phyloP scores from a whole-genome alignment of 1,140 invertebrate species.

The Neotoxoptera formosana region DNA sequence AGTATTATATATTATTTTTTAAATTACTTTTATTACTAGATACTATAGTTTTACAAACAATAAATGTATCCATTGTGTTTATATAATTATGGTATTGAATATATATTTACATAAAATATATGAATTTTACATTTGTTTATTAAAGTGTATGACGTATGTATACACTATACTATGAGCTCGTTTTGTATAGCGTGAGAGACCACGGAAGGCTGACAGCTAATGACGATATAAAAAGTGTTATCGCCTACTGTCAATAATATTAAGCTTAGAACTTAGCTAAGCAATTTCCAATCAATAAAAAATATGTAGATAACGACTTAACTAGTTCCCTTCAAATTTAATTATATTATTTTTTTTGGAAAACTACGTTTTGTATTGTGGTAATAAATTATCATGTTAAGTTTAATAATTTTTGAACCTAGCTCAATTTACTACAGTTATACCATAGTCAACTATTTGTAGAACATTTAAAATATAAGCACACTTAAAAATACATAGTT shows the following conservation, averaged over 20 bases:
- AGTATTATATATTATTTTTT: background rate
- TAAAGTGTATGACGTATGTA: background rate
- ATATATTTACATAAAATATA: background rate
- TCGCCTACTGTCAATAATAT: background rate
- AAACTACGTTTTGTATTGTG: background rate
- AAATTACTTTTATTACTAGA: background rate
- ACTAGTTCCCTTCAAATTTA: background rate
- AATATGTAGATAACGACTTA: background rate
- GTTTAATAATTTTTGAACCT: background rate
- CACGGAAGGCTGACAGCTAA: background rate
- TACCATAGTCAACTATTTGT: no score
- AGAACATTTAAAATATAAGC: no score
- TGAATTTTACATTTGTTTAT: slow-evolving; percentile 3
- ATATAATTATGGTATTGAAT: background rate
- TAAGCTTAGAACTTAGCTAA: background rate
- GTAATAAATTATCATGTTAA: background rate
- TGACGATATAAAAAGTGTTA: background rate
- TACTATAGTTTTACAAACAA: background rate
- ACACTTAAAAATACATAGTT: no score
- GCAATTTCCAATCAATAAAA: background rate
- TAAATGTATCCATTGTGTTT: background rate
- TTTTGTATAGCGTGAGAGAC: background rate
- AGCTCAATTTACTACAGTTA: background rate
- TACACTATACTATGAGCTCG: background rate
- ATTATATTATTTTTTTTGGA: background rate